phyloP scores from a whole-genome alignment of 1,140 invertebrate species.

The Nasonia longicornis region DNA sequence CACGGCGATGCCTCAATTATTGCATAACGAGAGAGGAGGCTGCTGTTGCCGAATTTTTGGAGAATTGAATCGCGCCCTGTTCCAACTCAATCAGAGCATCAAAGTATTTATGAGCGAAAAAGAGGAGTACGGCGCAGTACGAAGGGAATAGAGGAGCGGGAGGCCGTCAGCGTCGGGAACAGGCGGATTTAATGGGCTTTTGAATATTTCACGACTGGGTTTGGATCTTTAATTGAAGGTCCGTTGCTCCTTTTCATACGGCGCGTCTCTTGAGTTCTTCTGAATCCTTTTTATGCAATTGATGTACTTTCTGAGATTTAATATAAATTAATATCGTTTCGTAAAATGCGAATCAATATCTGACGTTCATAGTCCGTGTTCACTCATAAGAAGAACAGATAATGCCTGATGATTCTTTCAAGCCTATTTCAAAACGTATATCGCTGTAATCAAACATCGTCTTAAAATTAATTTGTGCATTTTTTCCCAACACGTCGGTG shows the following conservation, averaged over 20 bases:
- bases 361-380: too few relatives aligned
- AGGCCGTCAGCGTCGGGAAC: background rate
- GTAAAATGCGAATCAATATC: too few relatives aligned
- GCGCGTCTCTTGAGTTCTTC: background rate
- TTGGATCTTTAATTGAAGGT: background rate
- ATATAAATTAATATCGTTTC: too few relatives aligned
- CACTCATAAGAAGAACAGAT: too few relatives aligned
- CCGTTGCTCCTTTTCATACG: background rate
- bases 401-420: too few relatives aligned
- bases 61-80: slow-evolving; percentile 24
- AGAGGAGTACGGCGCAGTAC: background rate
- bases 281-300: too few relatives aligned
- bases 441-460: too few relatives aligned
- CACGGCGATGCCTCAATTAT: background rate
- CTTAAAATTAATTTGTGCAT: too few relatives aligned
- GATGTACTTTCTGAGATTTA: too few relatives aligned
- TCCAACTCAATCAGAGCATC: slow-evolving; percentile 37
- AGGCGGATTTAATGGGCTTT: slow-evolving; percentile 19
- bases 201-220: slow-evolving; percentile 23
- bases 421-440: too few relatives aligned
- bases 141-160: background rate
- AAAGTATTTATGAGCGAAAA: slow-evolving; percentile 35
- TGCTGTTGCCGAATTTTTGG: slow-evolving; percentile 12
- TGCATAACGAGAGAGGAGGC: background rate
- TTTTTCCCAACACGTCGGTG: too few relatives aligned